Conservation (phyloP, 2,888 invertebrate genomes). For the Amiota mariae region DNA sequence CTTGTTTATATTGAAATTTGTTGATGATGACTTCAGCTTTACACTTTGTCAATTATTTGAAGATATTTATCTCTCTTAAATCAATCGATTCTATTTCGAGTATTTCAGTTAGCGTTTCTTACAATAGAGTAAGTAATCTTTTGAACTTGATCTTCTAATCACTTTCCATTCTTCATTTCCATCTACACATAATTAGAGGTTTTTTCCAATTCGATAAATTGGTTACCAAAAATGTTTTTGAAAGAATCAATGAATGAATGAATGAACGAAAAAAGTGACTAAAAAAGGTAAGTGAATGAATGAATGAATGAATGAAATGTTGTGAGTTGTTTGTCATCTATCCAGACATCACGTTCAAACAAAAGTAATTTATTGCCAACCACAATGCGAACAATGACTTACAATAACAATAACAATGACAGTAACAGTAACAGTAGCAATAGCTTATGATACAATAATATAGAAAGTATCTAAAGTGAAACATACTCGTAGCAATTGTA, state of each 20-base stretch:
- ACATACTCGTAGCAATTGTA: no score
- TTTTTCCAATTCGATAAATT: no score
- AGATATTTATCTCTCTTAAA: no score
- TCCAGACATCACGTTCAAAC: conserved; percentile 24
- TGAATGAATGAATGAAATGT: conserved; percentile 18
- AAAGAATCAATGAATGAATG: no score
- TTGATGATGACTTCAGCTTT: not conserved
- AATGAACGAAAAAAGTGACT: not conserved
- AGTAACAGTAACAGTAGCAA: conserved; percentile 6
- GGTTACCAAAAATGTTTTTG: no score
- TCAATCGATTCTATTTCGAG: no score
- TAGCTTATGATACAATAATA: not conserved
- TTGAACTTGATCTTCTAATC: no score
- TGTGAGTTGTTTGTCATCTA: not conserved
- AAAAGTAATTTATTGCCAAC: conserved; percentile 18
- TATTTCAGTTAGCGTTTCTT: no score
- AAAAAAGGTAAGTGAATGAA: not conserved
- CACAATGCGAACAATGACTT: not conserved
- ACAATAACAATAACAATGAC: conserved; percentile 27
- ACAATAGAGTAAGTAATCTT: no score
- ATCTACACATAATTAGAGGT: no score
- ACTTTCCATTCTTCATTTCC: no score
- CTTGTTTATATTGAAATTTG: not conserved
- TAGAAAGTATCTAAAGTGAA: no score
- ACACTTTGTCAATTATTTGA: conserved; percentile 4